phyloP scores from a whole-genome alignment of 2,888 invertebrate genomes.

The Phytoseiulus persimilis region DNA sequence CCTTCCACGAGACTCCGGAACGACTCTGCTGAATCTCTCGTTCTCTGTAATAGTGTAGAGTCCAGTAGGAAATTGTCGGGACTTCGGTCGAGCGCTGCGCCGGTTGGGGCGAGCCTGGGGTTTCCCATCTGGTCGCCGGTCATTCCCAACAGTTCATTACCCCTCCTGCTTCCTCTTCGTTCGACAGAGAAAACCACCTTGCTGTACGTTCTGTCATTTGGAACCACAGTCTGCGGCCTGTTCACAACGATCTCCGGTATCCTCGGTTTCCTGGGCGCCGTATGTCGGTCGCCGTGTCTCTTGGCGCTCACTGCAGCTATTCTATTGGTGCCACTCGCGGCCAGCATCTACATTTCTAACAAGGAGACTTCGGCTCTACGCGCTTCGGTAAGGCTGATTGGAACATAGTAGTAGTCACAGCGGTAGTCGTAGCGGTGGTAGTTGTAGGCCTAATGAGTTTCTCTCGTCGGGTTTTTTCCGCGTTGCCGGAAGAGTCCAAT shows the following conservation, averaged over 20 bases:
- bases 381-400: constrained; percentile 17
- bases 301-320: constrained; percentile 9
- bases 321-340: constrained; percentile 33
- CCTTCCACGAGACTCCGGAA: not conserved
- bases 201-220: constrained; percentile 30
- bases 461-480: not conserved
- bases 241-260: constrained; percentile 35
- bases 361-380: constrained; percentile 31
- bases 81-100: not conserved
- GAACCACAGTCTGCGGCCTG: constrained; percentile 34
- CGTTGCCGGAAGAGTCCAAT: not conserved
- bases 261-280: constrained; percentile 34
- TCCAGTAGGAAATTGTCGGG: too few relatives aligned
- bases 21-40: not conserved
- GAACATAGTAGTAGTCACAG: not conserved
- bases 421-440: not conserved
- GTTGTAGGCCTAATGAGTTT: not conserved
- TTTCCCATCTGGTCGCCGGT: not conserved
- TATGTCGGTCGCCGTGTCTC: constrained; percentile 28
- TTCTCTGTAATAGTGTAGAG: not conserved
- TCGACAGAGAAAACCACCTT: constrained; percentile 27
- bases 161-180: not conserved
- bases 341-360: constrained; percentile 38
- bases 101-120: not conserved
- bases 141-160: not conserved